Evolutionary conservation across 2,113 vertebrate genomes (phyloP).

Genomic region (Tetrax tetrax): DNA sequence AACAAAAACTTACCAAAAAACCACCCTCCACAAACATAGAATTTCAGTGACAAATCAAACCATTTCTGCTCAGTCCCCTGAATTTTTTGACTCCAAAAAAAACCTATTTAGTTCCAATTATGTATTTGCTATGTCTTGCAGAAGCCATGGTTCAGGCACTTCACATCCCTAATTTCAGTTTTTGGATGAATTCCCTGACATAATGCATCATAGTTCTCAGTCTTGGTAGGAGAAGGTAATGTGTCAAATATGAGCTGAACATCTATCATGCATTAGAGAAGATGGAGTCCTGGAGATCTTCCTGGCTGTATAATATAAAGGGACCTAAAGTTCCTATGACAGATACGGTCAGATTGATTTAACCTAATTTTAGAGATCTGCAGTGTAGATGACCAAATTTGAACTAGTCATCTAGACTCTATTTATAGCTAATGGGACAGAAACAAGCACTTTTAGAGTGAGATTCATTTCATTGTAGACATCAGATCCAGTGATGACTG

Average conservation of each 20-base stretch:
- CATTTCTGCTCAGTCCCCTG: rapidly evolving
- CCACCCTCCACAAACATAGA: rapidly evolving
- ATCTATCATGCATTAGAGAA: background rate
- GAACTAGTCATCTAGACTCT: background rate
- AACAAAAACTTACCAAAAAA: no score
- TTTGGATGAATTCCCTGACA: background rate
- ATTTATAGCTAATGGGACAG: background rate
- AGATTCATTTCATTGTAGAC: background rate
- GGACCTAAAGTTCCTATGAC: background rate
- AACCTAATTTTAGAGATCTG: background rate
- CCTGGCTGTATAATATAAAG: background rate
- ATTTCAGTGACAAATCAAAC: background rate
- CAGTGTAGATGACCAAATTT: background rate
- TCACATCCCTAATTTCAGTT: conserved; percentile 7
- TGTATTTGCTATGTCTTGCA: background rate
- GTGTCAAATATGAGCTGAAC: conserved; percentile 25
- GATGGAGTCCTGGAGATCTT: background rate
- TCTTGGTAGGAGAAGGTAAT: background rate
- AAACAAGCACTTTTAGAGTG: background rate
- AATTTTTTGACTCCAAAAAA: background rate
- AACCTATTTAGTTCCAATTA: background rate
- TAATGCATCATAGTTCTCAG: background rate
- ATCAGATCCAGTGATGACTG: background rate
- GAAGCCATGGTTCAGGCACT: background rate
- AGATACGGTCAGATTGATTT: background rate